Base-by-base conservation (phyloP, 2,113 vertebrate species). In the Elaphurus davidianus region DNA sequence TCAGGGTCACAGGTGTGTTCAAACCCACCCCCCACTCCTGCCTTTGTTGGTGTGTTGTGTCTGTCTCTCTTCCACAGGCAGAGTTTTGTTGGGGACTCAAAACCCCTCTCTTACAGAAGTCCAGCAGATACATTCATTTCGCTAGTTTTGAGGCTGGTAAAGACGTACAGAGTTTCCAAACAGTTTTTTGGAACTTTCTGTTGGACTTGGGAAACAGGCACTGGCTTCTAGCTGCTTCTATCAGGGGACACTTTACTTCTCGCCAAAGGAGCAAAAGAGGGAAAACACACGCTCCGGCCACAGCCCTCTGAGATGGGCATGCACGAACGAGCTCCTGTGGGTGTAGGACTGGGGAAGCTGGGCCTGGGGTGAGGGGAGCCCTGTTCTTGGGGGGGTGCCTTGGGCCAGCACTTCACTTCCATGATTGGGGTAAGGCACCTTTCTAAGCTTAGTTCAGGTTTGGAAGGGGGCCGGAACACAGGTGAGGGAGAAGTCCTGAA, bases 181-280 rank as follows among this genome's bases (percentile, higher is more conserved):
- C n/a, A 57, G 40, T 5, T 50, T 55, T 62, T 62, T 40, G 30
- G 71, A 88, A 93, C 40, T 94, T 95, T 23, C 45, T 33, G 5
- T 67, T 91, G 57, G 59, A 60, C 62, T 45, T 62, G 5, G 6
- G 16, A 50, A 91, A 52, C 5, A 57, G 62, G 52, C 50, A 54
- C 57, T 91, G 40, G n/a, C 50, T 96, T 90, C 92, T 85, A 60
- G 50, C 76, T 90, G 45, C 79, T 90, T 93, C n/a, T 17, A 8
- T 85, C 40, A 4, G 30, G 79, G 19, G 52, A 59, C n/a, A 84
- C 59, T 78, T 87, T 30, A 47, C 67, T 60, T 92, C 45, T 50
- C 30, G 5, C 59, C 54, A 59, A 88, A 93, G 64, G 57, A 14
- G 81, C 47, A 15, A 36, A 76, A 55, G 54, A 87, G 83, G 50